phyloP scores from a whole-genome alignment of 1,140 invertebrate genomes.

The Leptinotarsa lineolata region DNA sequence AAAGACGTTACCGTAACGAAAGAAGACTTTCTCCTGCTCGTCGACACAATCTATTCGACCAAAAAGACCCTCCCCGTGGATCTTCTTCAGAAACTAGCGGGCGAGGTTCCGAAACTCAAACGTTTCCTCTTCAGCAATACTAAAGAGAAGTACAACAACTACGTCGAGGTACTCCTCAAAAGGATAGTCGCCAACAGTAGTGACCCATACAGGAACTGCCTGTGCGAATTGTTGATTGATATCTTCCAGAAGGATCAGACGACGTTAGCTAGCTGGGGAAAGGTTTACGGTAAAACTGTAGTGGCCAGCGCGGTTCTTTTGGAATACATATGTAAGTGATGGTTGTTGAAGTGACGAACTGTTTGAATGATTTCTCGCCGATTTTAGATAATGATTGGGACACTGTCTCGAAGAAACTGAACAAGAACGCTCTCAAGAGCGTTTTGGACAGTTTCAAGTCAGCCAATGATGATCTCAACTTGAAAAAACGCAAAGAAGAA shows the following conservation, averaged over 20 bases:
- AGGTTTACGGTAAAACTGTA: slow-evolving; percentile 61
- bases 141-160: slow-evolving; percentile 50
- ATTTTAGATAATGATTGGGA: slow-evolving; percentile 36
- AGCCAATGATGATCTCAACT: slow-evolving; percentile 45
- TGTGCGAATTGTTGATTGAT: slow-evolving; percentile 55
- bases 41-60: slow-evolving; percentile 45
- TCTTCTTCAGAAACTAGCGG: slow-evolving; percentile 47
- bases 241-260: slow-evolving; percentile 59
- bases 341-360: neutral
- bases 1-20: slow-evolving; percentile 28
- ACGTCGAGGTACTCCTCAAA: slow-evolving; percentile 58
- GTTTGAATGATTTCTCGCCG: neutral
- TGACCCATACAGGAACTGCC: slow-evolving; percentile 54
- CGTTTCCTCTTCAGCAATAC: slow-evolving; percentile 39
- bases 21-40: slow-evolving; percentile 48
- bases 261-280: slow-evolving; percentile 62
- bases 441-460: slow-evolving; percentile 39
- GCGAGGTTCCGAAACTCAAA: slow-evolving; percentile 55
- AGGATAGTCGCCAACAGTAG: slow-evolving; percentile 55
- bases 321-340: slow-evolving; percentile 58
- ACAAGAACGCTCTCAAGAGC: slow-evolving; percentile 36
- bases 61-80: slow-evolving; percentile 50
- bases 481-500: slow-evolving; percentile 45
- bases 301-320: slow-evolving; percentile 58
- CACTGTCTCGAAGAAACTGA: slow-evolving; percentile 30